Percentiles rank a stretch among this genome's conserved stretches.
phyloP scores from a whole-genome alignment of 2,797 vertebrate genomes.

The Onychomys leucogaster region DNA sequence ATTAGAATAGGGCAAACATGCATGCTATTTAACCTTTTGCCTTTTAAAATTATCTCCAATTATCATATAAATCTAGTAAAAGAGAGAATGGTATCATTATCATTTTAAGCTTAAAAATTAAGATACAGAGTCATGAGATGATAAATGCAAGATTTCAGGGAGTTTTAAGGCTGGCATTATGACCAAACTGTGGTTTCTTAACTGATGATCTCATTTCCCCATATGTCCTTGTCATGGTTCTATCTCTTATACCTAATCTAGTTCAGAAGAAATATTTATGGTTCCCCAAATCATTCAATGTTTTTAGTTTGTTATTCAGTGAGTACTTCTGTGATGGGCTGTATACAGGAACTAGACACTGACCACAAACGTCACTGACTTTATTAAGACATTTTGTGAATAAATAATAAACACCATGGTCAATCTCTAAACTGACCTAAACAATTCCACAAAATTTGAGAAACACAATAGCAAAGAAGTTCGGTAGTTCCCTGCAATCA shows the following conservation, averaged over 20 bases:
- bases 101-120: constrained; percentile 26
- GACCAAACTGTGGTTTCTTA: neutral
- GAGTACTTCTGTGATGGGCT: neutral
- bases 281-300: neutral
- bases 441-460: neutral
- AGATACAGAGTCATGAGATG: neutral
- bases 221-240: neutral
- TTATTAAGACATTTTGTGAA: constrained; percentile 13
- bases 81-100: constrained; percentile 1
- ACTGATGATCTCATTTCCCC: neutral
- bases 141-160: neutral
- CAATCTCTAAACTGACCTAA: constrained; percentile 40
- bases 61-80: neutral
- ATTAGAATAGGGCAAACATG: neutral
- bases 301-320: neutral
- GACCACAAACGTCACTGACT: neutral
- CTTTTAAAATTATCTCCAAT: constrained; percentile 28
- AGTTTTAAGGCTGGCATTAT: neutral
- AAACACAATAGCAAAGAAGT: neutral
- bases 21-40: neutral
- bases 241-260: neutral
- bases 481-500: neutral
- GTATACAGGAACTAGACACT: constrained; percentile 19
- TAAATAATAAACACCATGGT: neutral
- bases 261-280: neutral